Conservation (phyloP, 2,113 vertebrate genomes). For the Grus americana region DNA sequence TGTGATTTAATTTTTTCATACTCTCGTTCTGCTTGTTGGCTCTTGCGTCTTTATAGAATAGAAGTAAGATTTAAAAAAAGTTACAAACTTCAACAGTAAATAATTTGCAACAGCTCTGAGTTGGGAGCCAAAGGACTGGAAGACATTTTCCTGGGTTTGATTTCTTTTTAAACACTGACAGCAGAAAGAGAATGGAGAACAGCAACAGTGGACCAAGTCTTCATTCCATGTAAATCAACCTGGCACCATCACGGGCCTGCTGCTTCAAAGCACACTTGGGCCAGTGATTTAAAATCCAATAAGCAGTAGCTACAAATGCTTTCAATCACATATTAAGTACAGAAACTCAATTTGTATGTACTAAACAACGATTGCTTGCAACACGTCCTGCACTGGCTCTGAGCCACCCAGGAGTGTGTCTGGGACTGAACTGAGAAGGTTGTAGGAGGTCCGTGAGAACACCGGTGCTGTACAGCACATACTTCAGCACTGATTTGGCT, state of each 20-base stretch:
- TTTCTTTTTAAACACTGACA: not conserved
- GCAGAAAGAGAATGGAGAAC: not conserved
- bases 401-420: not conserved
- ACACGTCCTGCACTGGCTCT: not conserved
- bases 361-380: not conserved
- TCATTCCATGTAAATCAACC: not conserved
- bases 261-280: not conserved
- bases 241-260: not conserved
- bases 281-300: not conserved
- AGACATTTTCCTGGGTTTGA: not conserved
- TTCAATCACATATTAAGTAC: not conserved
- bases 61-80: not conserved
- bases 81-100: not conserved
- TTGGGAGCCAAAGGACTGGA: not conserved
- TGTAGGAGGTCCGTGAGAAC: not conserved
- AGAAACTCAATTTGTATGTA: not conserved
- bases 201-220: not conserved
- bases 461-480: not conserved
- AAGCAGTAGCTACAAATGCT: not conserved
- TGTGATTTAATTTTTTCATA: constrained; percentile 96
- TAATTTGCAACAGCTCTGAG: not conserved
- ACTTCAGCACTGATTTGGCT: not conserved
- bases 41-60: constrained; percentile 85
- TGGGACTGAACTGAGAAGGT: not conserved
- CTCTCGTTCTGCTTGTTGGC: constrained; percentile 93